Base-by-base conservation (phyloP, 30 jellyfish, hydroid and myxozoan genomes). In the Cassiopea xamachana region DNA sequence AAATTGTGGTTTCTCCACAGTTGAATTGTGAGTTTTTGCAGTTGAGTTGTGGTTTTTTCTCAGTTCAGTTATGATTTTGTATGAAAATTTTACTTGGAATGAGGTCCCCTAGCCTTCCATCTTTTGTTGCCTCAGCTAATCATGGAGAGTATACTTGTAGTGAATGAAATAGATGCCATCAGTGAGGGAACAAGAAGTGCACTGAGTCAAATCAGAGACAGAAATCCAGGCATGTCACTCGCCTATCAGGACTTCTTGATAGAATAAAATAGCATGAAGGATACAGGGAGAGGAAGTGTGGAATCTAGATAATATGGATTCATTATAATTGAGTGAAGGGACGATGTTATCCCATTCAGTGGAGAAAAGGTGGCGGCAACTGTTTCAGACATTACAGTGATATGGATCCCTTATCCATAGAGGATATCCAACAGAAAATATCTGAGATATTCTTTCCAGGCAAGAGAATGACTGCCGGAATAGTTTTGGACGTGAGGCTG, bases 231-330 rank as follows among this genome's bases (percentile, higher is more conserved):
- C 44, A 2, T 44, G 89, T 80, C 89, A 58, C 59, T 58, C 89
- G 78, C 12, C 46, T 80, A 48, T 80, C 89, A 9, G 89, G 89
- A 80, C 80, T 80, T 60, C 89, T 62, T 60, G 74, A 62, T 59
- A 27, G 89, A 60, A 80, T 80, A 80, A 46, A 80, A 80, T 16
- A 74, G 61, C 27, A 74, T 17, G 83, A 80, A 58, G 39, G 89
- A 48, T 0, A 80, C 89, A 80, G 60, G 74, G 60, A 47, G 58
- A 60, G 89, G 60, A 62, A 80, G 60, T 7, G 79, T 73, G 64
- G 60, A 73, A 80, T 80, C 74, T 80, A 80, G 89, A 80, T 80
- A 60, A 58, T 79, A 79, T 79, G 87, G 87, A 60, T 55, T 60
- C 89, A 80, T 64, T 80, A 58, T 50, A 62, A 80, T 50, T 80